These are phyloP conservation scores for Ochropacha duplaris DNA, from an alignment of 2,888 invertebrate species.

Conservation along the genomic window DNA sequence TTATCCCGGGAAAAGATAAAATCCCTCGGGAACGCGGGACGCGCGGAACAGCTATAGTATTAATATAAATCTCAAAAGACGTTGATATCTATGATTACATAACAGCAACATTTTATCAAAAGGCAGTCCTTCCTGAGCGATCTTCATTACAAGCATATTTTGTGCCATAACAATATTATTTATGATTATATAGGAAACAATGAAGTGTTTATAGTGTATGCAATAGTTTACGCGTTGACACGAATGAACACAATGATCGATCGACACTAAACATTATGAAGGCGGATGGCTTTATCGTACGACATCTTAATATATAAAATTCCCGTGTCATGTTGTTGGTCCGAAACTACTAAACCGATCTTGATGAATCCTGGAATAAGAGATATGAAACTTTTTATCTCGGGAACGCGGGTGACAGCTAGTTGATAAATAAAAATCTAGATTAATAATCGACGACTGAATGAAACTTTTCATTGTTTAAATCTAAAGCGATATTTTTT, in stretches of 20 bases:
- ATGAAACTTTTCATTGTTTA: too few species aligned
- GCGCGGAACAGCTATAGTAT: too few species aligned
- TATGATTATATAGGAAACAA: conserved; percentile 10
- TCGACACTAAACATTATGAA: conserved; percentile 21
- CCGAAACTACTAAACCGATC: too few species aligned
- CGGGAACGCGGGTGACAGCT: too few species aligned
- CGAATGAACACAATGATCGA: conserved; percentile 27
- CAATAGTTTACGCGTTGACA: background rate
- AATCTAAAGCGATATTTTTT: too few species aligned
- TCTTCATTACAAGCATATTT: background rate
- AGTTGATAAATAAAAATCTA: background rate
- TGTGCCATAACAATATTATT: conserved; percentile 1
- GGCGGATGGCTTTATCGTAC: background rate
- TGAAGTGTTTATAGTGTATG: conserved; percentile 8
- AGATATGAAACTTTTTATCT: too few species aligned
- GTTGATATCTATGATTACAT: background rate
- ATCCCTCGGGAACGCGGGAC: too few species aligned
- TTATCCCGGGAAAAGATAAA: too few species aligned
- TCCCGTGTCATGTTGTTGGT: too few species aligned
- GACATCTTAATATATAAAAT: too few species aligned
- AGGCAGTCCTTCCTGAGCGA: background rate
- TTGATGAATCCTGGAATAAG: too few species aligned
- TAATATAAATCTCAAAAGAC: background rate
- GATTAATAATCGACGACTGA: background rate
- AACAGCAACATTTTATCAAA: background rate